Base-by-base conservation (phyloP, 2,888 invertebrate species). In the Aporophyla nigra region DNA sequence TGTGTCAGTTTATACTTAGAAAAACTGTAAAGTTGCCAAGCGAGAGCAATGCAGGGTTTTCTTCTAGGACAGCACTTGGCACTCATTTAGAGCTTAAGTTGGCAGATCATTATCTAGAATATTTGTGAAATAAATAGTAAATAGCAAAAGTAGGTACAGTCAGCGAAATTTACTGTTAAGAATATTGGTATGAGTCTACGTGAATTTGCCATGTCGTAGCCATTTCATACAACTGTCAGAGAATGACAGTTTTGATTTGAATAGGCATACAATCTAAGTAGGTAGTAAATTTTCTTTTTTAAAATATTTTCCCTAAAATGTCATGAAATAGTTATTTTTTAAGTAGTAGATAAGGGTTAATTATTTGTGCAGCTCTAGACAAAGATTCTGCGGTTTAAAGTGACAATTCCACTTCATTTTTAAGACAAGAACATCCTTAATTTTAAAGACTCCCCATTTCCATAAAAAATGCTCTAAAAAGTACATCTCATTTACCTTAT, bases 11-110 rank as follows among this genome's bases (percentile, higher is more conserved):
- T 62, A 54, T 54, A 80, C 65, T 78, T 62, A 67, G 33, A 74
- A 71, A 80, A 76, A 82, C 81, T 84, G 81, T 69, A 54, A 62
- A 51, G n/a, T 54, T 82, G 82, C 76, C 69, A 80, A 84, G 65
- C 19, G 43, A 69, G 69, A 80, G 69, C 49, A 46, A 68, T 21
- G 21, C 14, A 53, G 24, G 33, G 16, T 56, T 68, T 67, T 69
- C 46, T 83, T 72, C 67, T 72, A n/a, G 33, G 14, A 68, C 5
- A 76, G 49, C 16, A 63, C 59, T 83, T 84, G 76, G 81, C 81
- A 84, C 69, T 58, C n/a, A 67, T 72, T 84, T 72, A 61, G 43
- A 67, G 46, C 62, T 84, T 43, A 33, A 80, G 66, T 63, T 62
- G 14, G 24, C 24, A 12, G 54, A 72, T 84, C 61, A 76, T 80